A percentile compares a stretch with the other conserved stretches of the same genome.
Conservation (phyloP, 1,140 invertebrate genomes). For the Mercenaria mercenaria region DNA sequence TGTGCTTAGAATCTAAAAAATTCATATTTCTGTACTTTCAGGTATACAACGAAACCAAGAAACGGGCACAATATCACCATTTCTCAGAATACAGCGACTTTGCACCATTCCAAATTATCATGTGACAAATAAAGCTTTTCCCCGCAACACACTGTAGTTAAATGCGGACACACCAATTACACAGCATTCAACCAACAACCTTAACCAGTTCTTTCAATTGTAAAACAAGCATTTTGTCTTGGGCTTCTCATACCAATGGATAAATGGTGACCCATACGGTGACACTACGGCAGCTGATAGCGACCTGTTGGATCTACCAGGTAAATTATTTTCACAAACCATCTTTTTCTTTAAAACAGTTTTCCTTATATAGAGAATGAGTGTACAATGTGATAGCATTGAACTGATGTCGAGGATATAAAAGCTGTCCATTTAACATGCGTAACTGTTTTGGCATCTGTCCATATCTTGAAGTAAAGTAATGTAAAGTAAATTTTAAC, state of each 20-base stretch:
- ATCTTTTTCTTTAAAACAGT: no score
- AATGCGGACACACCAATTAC: neutral
- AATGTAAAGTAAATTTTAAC: no score
- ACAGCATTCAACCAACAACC: neutral
- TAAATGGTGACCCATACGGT: slow-evolving; percentile 60
- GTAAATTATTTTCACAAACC: neutral
- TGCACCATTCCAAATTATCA: slow-evolving; percentile 1
- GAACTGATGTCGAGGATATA: no score
- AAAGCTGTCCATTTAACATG: no score
- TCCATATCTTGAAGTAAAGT: no score
- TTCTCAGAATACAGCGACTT: neutral
- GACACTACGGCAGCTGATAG: slow-evolving; percentile 53
- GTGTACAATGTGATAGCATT: no score
- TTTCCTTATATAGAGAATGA: no score
- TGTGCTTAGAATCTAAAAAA: no score
- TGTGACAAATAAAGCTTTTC: neutral
- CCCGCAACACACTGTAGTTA: neutral
- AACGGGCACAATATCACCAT: neutral
- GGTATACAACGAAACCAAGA: slow-evolving; percentile 32
- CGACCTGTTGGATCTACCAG: slow-evolving; percentile 65
- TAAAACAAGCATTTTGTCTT: slow-evolving; percentile 27
- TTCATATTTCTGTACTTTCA: no score
- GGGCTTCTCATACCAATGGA: slow-evolving; percentile 27
- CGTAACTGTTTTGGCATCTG: no score
- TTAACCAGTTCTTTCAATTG: neutral